Evolutionary conservation across 2,113 vertebrate species (phyloP).

Genomic region (Podarcis muralis): DNA sequence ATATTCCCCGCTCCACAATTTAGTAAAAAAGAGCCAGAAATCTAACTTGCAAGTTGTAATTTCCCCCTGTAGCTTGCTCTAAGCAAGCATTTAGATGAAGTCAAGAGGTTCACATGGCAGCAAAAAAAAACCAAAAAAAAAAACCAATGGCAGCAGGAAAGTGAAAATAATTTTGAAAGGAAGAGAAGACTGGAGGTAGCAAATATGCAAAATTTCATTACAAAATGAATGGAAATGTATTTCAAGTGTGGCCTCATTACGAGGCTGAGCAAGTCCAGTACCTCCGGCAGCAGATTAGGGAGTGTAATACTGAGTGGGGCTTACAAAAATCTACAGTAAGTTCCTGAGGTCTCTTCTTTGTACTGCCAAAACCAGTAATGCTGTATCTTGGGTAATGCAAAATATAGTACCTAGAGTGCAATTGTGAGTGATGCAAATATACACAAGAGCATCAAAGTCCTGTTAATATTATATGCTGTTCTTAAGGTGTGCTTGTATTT

Average conservation of each 20-base stretch:
- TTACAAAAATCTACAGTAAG: background rate
- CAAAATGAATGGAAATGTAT: background rate
- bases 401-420: background rate
- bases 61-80: background rate
- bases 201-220: background rate
- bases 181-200: background rate
- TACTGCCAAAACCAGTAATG: background rate
- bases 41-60: conserved; percentile 19
- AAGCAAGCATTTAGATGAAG: background rate
- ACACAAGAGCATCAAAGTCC: background rate
- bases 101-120: background rate
- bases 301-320: too few relatives aligned
- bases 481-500: background rate
- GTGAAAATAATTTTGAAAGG: background rate
- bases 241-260: background rate
- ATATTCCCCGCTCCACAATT: conserved; percentile 51
- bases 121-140: too few relatives aligned
- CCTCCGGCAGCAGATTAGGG: too few relatives aligned
- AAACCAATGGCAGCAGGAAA: too few relatives aligned
- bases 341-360: background rate
- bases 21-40: background rate
- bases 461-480: background rate
- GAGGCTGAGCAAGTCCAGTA: too few relatives aligned
- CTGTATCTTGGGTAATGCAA: background rate
- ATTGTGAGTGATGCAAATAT: too few relatives aligned